A percentile compares a stretch with the other conserved stretches of the same genome.
Evolutionary conservation across 1,140 invertebrate species (phyloP).

Genomic region (Spodoptera frugiperda): DNA sequence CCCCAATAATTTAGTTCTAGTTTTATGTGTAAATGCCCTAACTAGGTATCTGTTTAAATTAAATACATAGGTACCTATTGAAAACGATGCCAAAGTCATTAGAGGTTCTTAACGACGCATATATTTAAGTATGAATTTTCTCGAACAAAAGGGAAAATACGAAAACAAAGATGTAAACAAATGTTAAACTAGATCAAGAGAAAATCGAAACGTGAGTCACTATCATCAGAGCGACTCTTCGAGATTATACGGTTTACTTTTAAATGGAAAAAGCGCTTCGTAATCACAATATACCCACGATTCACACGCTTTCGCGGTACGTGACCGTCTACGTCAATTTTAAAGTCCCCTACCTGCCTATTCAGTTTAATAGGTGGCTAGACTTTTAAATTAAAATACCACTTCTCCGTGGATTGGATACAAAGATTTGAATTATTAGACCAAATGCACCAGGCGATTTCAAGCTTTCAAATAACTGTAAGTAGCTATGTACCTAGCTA

Average conservation of each 20-base stretch:
- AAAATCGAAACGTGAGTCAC: conserved; percentile 26
- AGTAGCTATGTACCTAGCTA: too few species aligned
- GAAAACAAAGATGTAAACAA: conserved; percentile 10
- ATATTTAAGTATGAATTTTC: too few species aligned
- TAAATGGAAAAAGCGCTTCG: conserved; percentile 17
- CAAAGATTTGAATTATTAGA: too few species aligned
- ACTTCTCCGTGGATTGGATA: too few species aligned
- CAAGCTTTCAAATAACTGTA: too few species aligned
- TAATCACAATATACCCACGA: conserved; percentile 9
- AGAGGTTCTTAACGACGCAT: too few species aligned
- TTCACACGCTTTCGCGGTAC: conserved; percentile 39
- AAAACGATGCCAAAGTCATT: too few species aligned
- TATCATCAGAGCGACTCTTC: neutral
- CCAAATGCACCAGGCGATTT: too few species aligned
- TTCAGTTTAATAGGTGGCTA: neutral
- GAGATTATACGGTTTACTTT: conserved; percentile 39
- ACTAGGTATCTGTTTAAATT: too few species aligned
- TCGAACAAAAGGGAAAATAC: neutral
- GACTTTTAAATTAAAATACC: neutral
- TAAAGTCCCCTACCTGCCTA: neutral
- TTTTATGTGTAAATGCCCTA: too few species aligned
- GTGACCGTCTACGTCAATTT: neutral
- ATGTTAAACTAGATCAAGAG: conserved; percentile 6
- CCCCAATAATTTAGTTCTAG: too few species aligned
- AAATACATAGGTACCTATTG: too few species aligned